These are phyloP conservation scores for Diaphora mendica DNA, from an alignment of 2,888 invertebrate genomes.

Conservation along the genomic window DNA sequence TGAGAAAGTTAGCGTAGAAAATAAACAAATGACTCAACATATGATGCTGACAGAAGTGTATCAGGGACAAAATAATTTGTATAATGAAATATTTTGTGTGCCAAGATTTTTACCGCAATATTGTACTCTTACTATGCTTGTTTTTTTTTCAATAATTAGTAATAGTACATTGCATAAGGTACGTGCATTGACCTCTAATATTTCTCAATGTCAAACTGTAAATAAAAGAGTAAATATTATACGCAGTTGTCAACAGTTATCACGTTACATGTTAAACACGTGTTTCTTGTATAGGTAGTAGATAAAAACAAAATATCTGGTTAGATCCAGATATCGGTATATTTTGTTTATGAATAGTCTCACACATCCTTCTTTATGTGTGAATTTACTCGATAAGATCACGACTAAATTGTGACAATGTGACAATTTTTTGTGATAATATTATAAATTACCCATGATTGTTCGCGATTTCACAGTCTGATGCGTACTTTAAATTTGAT, in stretches of 20 bases:
- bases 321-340: neutral
- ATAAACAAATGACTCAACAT: neutral
- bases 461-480: neutral
- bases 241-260: neutral
- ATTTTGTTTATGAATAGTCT: neutral
- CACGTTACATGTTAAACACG: slow-evolving; percentile 3
- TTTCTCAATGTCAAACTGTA: slow-evolving; percentile 35
- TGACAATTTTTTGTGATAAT: neutral
- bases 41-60: neutral
- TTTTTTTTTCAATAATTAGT: slow-evolving; percentile 7
- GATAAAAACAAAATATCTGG: slow-evolving; percentile 5
- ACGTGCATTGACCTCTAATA: slow-evolving; percentile 29
- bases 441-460: neutral
- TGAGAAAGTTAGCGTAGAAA: neutral
- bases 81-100: neutral
- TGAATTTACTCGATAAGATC: neutral
- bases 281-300: neutral
- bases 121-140: neutral
- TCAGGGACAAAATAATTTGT: neutral
- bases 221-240: slow-evolving; percentile 5
- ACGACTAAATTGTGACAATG: neutral
- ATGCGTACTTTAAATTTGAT: neutral
- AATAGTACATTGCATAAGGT: neutral
- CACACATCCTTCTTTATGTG: neutral
- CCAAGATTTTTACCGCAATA: neutral